phyloP scores from a whole-genome alignment of 1,140 invertebrate species.

The Hypsibius dujardini region DNA sequence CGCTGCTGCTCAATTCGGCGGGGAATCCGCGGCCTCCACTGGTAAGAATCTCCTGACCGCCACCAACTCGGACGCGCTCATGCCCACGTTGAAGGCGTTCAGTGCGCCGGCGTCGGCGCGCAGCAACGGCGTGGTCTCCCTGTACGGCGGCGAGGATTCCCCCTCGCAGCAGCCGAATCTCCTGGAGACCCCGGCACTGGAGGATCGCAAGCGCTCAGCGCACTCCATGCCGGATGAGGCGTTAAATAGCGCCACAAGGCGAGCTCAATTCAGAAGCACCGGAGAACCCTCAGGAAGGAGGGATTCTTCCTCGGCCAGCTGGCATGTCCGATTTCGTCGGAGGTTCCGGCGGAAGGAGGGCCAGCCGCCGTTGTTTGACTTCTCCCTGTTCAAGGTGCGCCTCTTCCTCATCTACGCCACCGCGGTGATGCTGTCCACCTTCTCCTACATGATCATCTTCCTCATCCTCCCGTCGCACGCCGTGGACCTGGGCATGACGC shows the following conservation, averaged over 20 bases:
- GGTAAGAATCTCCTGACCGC: no score
- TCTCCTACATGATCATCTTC: constrained; percentile 13
- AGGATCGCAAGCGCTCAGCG: background rate
- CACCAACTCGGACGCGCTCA: background rate
- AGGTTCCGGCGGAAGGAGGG: constrained; percentile 11
- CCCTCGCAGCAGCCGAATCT: background rate
- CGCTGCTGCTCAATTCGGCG: background rate
- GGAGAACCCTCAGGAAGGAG: background rate
- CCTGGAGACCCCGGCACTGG: background rate
- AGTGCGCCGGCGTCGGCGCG: constrained; percentile 13
- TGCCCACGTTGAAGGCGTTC: background rate
- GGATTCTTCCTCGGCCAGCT: background rate
- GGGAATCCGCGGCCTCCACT: background rate
- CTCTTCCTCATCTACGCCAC: background rate
- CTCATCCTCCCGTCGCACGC: constrained; percentile 5
- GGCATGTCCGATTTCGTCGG: background rate
- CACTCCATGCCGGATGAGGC: constrained; percentile 8
- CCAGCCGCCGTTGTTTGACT: constrained; percentile 15
- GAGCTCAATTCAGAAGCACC: background rate
- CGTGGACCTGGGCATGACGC: background rate
- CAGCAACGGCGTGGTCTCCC: background rate
- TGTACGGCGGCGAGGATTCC: background rate
- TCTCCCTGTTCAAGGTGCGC: background rate
- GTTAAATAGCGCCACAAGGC: no score
- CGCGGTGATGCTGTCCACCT: background rate